Conservation (phyloP, 2,888 invertebrate genomes). For the Yponomeuta plumbellus region DNA sequence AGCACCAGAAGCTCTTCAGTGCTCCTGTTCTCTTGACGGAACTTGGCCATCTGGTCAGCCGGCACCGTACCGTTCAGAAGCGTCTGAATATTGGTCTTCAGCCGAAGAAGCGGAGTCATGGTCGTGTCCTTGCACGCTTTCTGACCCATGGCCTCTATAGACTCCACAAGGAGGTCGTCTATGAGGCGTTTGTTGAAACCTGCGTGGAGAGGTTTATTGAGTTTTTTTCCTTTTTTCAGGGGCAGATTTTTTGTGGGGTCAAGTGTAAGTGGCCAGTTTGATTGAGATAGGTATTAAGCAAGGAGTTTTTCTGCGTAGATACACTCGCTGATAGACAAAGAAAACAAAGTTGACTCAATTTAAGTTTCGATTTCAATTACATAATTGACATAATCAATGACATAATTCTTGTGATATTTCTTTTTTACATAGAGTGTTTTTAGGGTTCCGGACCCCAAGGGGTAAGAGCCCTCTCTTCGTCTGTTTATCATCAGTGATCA, state of each 20-base stretch:
- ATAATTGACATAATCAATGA: too few species aligned
- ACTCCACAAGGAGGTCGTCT: constrained; percentile 87
- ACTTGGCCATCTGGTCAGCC: constrained; percentile 84
- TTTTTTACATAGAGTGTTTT: too few species aligned
- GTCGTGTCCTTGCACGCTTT: constrained; percentile 77
- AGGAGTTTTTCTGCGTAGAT: too few species aligned
- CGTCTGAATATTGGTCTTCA: constrained; percentile 85
- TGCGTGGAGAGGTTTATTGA: constrained; percentile 35
- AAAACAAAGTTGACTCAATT: too few species aligned
- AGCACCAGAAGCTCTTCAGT: constrained; percentile 88
- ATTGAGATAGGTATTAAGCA: too few species aligned
- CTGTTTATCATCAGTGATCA: too few species aligned
- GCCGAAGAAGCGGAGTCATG: constrained; percentile 77
- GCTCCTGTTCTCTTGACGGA: constrained; percentile 83
- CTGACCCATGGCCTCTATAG: constrained; percentile 84
- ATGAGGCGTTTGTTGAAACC: constrained; percentile 83
- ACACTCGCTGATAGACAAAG: too few species aligned
- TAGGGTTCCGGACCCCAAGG: too few species aligned
- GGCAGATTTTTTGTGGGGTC: background rate
- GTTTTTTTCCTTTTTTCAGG: background rate
- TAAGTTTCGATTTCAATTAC: too few species aligned
- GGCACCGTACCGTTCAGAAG: constrained; percentile 90
- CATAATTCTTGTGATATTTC: too few species aligned
- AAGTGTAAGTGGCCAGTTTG: background rate
- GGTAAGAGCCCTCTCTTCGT: too few species aligned